A percentile compares a stretch with the other conserved stretches of the same genome.
These are phyloP conservation scores for Aurelia sp. DNA, from an alignment of 30 jellyfish, hydroid and myxozoan genomes.

Conservation along the genomic window DNA sequence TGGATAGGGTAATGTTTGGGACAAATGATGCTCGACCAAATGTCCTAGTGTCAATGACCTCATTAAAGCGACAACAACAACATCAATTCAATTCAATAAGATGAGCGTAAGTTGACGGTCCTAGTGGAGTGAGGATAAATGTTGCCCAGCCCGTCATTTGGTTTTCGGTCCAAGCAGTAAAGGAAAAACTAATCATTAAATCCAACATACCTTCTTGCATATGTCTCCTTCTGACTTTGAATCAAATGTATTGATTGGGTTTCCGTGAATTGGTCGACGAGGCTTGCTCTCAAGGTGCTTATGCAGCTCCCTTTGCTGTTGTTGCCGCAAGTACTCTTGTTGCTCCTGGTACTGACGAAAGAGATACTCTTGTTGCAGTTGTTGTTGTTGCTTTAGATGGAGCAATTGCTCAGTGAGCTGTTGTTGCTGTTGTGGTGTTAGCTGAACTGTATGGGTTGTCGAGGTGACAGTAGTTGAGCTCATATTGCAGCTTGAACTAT, in stretches of 20 bases:
- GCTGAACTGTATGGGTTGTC: constrained; percentile 64
- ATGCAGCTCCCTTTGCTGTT: constrained; percentile 90
- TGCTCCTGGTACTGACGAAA: constrained; percentile 87
- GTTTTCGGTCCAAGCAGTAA: too few relatives aligned
- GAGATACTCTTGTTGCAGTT: constrained; percentile 70
- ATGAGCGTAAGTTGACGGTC: too few relatives aligned
- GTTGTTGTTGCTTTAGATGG: constrained; percentile 80
- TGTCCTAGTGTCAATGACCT: too few relatives aligned
- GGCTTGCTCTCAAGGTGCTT: constrained; percentile 80
- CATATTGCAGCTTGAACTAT: constrained; percentile 29
- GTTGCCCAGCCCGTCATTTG: too few relatives aligned
- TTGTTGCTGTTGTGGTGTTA: constrained; percentile 82
- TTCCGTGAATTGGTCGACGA: constrained; percentile 32
- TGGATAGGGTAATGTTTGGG: too few relatives aligned
- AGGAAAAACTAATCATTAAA: too few relatives aligned
- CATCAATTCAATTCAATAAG: too few relatives aligned
- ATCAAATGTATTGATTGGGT: constrained; percentile 45
- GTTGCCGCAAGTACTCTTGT: constrained; percentile 86
- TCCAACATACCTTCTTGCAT: constrained; percentile 52
- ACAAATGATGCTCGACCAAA: too few relatives aligned
- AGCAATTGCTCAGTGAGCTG: constrained; percentile 79
- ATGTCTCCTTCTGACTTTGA: constrained; percentile 69
- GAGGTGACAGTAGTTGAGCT: constrained; percentile 78
- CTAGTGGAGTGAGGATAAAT: too few relatives aligned
- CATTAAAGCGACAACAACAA: too few relatives aligned